phyloP scores from a whole-genome alignment of 2,797 vertebrate species.

The Oreonectes daqikongensis region DNA sequence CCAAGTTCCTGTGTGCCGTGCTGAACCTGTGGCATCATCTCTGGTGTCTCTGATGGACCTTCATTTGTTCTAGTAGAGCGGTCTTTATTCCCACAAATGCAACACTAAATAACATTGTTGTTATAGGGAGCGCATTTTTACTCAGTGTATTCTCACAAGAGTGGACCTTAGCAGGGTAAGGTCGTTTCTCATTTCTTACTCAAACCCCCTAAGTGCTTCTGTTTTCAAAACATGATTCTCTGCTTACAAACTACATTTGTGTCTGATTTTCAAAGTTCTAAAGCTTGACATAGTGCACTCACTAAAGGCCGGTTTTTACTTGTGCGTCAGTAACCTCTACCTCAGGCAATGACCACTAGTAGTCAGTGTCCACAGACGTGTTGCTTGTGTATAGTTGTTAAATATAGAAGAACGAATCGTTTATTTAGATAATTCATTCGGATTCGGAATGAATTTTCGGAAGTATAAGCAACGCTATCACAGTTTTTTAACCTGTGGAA shows the following conservation, averaged over 20 bases:
- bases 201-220: neutral
- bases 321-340: no score
- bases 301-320: no score
- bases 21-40: neutral
- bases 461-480: no score
- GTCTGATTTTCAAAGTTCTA: neutral
- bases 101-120: slow-evolving; percentile 9
- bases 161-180: neutral
- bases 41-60: neutral
- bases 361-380: no score
- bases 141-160: slow-evolving; percentile 13
- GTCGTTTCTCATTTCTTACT: slow-evolving; percentile 26
- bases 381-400: no score
- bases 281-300: neutral
- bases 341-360: no score
- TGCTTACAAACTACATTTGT: neutral
- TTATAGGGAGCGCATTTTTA: neutral
- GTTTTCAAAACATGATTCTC: slow-evolving; percentile 10
- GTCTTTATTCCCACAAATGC: neutral
- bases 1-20: neutral
- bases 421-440: no score
- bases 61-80: slow-evolving; percentile 22
- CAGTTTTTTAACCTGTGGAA: no score
- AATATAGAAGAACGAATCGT: no score
- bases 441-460: no score